Evolutionary conservation across 2,888 invertebrate species (phyloP).

Genomic region (Herminia tarsipennalis): DNA sequence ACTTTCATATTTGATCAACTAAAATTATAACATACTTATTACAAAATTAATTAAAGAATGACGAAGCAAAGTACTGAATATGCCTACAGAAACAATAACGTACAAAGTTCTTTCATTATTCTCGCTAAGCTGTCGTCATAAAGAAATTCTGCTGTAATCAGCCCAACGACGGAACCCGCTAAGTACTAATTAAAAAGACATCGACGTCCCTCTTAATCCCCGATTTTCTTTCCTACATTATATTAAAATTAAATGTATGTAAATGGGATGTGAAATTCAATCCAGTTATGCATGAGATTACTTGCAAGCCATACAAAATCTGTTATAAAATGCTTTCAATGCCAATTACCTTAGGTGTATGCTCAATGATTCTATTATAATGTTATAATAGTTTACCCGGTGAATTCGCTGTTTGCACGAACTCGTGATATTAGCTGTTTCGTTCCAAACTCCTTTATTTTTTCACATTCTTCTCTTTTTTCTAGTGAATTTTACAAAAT

Average conservation of each 20-base stretch:
- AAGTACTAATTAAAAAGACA: constrained; percentile 53
- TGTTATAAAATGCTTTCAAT: constrained; percentile 18
- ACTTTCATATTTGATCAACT: too few relatives aligned
- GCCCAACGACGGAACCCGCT: constrained; percentile 32
- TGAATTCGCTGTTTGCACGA: too few relatives aligned
- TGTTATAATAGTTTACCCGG: too few relatives aligned
- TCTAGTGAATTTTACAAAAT: too few relatives aligned
- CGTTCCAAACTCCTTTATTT: too few relatives aligned
- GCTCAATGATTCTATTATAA: neutral
- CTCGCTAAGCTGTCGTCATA: constrained; percentile 38
- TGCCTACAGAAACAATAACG: constrained; percentile 1
- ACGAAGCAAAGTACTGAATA: constrained; percentile 16
- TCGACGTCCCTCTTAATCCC: constrained; percentile 34
- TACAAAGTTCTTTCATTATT: constrained; percentile 47
- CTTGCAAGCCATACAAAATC: constrained; percentile 23
- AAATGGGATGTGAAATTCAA: constrained; percentile 19
- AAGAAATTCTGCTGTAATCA: constrained; percentile 40
- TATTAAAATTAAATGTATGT: constrained; percentile 1
- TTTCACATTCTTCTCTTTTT: too few relatives aligned
- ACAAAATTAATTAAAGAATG: neutral
- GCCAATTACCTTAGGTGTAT: constrained; percentile 23
- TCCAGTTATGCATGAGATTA: constrained; percentile 21
- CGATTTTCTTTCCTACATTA: constrained; percentile 22
- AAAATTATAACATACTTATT: too few relatives aligned
- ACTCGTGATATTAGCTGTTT: too few relatives aligned